Conservation (phyloP, 1,140 invertebrate species). For the Archegozetes longisetosus region DNA sequence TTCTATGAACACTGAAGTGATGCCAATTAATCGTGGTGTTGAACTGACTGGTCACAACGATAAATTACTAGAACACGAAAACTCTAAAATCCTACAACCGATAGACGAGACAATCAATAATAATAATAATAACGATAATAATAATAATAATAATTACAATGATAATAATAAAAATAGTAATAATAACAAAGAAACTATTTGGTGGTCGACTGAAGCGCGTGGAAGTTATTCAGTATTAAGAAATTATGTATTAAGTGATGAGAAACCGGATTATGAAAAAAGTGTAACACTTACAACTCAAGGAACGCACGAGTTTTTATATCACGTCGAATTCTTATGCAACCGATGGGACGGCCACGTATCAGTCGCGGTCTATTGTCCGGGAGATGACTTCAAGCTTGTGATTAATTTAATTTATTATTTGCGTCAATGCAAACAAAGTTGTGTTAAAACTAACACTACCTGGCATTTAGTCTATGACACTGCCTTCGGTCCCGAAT, state of each 20-base stretch:
- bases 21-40: no score
- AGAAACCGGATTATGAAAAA: conserved; percentile 36
- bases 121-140: no score
- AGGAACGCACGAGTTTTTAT: conserved; percentile 62
- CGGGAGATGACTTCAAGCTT: conserved; percentile 46
- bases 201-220: conserved; percentile 37
- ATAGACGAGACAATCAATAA: no score
- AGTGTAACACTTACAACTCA: conserved; percentile 81
- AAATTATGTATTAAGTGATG: conserved; percentile 50
- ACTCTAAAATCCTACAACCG: no score
- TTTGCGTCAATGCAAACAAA: conserved; percentile 32
- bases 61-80: no score
- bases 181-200: neutral
- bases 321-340: conserved; percentile 65
- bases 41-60: no score
- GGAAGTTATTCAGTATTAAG: conserved; percentile 79
- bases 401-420: conserved; percentile 42
- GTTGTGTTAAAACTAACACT: conserved; percentile 19
- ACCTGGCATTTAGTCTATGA: conserved; percentile 24
- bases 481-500: conserved; percentile 8
- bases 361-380: conserved; percentile 55
- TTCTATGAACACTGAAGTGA: no score
- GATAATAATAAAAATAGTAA: conserved; percentile 8
- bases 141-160: conserved; percentile 8
- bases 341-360: conserved; percentile 53